Conservation (phyloP, 2,113 vertebrate genomes). For the Pimephales promelas region DNA sequence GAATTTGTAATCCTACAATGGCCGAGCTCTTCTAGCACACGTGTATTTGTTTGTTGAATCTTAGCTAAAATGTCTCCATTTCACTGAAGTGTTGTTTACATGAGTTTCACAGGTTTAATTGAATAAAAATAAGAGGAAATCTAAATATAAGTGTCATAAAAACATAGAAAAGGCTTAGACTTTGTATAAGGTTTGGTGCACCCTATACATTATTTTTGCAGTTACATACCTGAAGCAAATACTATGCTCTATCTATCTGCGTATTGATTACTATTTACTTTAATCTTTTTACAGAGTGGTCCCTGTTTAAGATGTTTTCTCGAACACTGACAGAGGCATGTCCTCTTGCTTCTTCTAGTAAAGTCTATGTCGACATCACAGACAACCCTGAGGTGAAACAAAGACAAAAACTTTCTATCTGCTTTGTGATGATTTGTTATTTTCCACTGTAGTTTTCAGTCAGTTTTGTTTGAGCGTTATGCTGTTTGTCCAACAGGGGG, state of each 20-base stretch:
- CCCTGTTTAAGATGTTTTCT: constrained; percentile 96
- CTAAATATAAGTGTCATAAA: not conserved
- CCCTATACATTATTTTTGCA: not conserved
- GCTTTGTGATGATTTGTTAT: not conserved
- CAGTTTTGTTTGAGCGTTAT: not conserved
- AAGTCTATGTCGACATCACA: constrained; percentile 90
- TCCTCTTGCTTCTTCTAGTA: constrained; percentile 91
- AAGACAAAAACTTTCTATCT: not conserved
- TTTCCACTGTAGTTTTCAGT: not conserved
- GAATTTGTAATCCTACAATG: too few species aligned
- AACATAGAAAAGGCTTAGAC: not conserved
- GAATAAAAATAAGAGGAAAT: not conserved
- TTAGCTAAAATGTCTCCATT: too few species aligned
- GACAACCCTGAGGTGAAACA: constrained; percentile 81
- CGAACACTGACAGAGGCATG: constrained; percentile 92
- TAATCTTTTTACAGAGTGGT: constrained; percentile 84
- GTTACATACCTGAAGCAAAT: not conserved
- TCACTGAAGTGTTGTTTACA: too few species aligned
- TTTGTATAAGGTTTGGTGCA: not conserved
- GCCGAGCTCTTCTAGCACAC: too few species aligned
- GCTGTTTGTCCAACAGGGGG: constrained; percentile 76
- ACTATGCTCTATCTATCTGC: not conserved
- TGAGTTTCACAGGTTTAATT: too few species aligned
- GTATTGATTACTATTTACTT: not conserved
- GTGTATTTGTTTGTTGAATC: too few species aligned